These are phyloP conservation scores for Strigamia transsilvanica DNA, from an alignment of 2,888 invertebrate species.

Conservation along the genomic window DNA sequence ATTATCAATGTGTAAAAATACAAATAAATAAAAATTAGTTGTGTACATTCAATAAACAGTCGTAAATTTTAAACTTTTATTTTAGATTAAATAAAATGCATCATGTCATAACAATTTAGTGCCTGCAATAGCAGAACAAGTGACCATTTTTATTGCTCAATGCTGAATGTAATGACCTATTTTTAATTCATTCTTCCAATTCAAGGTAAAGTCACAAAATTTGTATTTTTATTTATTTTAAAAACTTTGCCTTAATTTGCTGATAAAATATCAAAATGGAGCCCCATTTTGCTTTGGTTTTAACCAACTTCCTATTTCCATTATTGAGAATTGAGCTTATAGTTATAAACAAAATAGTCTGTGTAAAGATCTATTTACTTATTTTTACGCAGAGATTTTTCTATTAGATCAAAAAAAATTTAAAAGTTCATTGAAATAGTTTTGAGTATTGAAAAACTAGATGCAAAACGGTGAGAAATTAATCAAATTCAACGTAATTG, in stretches of 20 bases:
- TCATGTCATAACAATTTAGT: constrained; percentile 32
- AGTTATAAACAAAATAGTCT: neutral
- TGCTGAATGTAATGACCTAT: neutral
- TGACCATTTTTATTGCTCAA: constrained; percentile 37
- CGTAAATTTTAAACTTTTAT: constrained; percentile 22
- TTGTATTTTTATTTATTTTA: neutral
- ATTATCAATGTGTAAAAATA: neutral
- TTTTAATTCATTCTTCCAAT: constrained; percentile 14
- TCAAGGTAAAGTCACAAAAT: neutral
- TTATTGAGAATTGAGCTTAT: neutral
- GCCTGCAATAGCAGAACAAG: constrained; percentile 42
- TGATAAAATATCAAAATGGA: neutral
- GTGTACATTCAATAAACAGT: neutral
- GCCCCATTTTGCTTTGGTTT: neutral
- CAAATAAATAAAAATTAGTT: too few species aligned
- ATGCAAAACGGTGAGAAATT: neutral
- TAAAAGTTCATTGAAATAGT: constrained; percentile 5
- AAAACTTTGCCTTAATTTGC: constrained; percentile 10
- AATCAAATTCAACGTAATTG: neutral
- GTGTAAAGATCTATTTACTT: too few species aligned
- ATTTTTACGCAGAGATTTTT: too few species aligned
- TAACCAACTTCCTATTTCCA: neutral
- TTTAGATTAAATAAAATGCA: constrained; percentile 35
- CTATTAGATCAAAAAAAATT: neutral
- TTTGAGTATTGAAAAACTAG: neutral